phyloP scores from a whole-genome alignment of 1,140 invertebrate species.

The Drosophila gunungcola region DNA sequence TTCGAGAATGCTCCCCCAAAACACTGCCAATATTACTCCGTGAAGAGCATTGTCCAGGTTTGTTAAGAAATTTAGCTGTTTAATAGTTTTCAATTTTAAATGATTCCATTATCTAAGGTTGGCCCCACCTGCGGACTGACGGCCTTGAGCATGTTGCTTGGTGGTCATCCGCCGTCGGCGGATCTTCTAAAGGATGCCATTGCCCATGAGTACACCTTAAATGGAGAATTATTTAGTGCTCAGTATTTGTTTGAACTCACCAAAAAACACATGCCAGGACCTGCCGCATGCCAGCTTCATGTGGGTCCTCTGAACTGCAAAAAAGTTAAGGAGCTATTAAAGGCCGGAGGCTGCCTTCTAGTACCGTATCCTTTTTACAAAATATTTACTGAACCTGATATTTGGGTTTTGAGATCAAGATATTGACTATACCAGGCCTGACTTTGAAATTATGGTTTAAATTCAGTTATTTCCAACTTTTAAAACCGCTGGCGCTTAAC shows the following conservation, averaged over 20 bases:
- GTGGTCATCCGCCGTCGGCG: constrained; percentile 86
- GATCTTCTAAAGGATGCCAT: constrained; percentile 87
- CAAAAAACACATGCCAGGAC: constrained; percentile 31
- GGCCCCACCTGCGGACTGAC: constrained; percentile 93
- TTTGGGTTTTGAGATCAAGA: too few species aligned
- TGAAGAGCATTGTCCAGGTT: constrained; percentile 63
- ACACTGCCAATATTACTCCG: constrained; percentile 59
- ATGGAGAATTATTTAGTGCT: constrained; percentile 95
- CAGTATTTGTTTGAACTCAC: constrained; percentile 86
- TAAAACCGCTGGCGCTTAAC: constrained; percentile 3
- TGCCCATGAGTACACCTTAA: constrained; percentile 88
- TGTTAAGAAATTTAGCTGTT: neutral
- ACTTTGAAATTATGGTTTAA: constrained; percentile 1
- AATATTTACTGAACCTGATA: neutral
- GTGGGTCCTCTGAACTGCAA: constrained; percentile 76
- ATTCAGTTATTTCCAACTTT: neutral
- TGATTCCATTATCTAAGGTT: constrained; percentile 17
- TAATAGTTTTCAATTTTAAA: neutral
- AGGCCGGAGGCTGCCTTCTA: constrained; percentile 84
- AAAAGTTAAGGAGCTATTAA: constrained; percentile 81
- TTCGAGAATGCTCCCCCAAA: constrained; percentile 72
- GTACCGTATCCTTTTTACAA: constrained; percentile 85
- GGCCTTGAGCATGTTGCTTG: constrained; percentile 90
- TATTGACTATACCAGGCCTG: too few species aligned
- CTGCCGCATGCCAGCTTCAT: constrained; percentile 42